Percentiles rank a stretch among this genome's conserved stretches.
Evolutionary conservation across 2,113 vertebrate genomes (phyloP).

Genomic region (Bubo blakistoni): DNA sequence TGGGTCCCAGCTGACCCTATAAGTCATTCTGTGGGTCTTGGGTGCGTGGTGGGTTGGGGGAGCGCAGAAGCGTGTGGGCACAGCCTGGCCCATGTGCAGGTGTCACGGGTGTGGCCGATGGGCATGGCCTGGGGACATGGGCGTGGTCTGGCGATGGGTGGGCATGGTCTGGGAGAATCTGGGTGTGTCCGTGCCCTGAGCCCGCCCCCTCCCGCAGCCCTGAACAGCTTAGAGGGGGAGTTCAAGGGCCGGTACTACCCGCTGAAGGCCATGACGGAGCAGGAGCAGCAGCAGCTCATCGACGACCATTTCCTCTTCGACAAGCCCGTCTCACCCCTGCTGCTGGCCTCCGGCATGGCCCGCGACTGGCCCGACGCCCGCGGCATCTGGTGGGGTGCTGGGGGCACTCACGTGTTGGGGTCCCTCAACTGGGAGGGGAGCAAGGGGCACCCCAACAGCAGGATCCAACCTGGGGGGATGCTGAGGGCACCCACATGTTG

Average conservation of each 20-base stretch:
- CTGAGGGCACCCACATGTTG: neutral
- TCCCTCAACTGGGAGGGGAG: neutral
- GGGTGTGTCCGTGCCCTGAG: too few species aligned
- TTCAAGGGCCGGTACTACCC: constrained; percentile 97
- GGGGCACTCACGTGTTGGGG: neutral
- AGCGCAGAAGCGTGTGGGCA: too few species aligned
- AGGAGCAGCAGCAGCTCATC: constrained; percentile 93
- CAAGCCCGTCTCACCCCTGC: constrained; percentile 92
- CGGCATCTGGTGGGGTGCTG: constrained; percentile 84
- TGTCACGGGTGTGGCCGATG: rapidly evolving
- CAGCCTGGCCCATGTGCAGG: too few species aligned
- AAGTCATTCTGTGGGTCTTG: too few species aligned
- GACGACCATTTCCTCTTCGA: constrained; percentile 94
- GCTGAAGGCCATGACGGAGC: constrained; percentile 84
- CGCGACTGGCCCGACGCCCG: constrained; percentile 93
- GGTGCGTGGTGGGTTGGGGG: too few species aligned
- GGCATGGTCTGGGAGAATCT: neutral
- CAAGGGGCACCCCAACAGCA: neutral
- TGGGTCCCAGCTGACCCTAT: too few species aligned
- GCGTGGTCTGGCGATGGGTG: rapidly evolving
- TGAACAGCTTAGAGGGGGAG: constrained; percentile 86
- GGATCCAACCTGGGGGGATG: neutral
- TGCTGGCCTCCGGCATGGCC: constrained; percentile 91
- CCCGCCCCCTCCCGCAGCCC: constrained; percentile 65
- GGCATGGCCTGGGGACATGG: rapidly evolving